Base-by-base conservation (phyloP, 2,113 vertebrate species). In the Melanerpes formicivorus region DNA sequence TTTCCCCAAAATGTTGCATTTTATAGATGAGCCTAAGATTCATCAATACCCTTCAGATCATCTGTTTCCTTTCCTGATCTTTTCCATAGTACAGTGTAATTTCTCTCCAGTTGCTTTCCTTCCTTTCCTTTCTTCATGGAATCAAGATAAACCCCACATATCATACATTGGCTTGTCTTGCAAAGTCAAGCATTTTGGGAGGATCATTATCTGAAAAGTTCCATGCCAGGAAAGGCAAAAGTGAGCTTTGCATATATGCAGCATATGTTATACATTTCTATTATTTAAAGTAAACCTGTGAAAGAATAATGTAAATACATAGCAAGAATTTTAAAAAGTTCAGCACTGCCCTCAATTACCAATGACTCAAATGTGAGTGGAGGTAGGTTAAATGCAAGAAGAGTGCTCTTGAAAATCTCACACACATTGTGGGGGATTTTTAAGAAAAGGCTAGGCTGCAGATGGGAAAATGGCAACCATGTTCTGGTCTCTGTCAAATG, bases 271-370 rank as follows among this genome's bases (percentile, higher is more conserved):
- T 63, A 87, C 29, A n/a, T 0, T 0, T n/a, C 80, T 90, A 71
- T 91, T 94, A 82, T 66, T 89, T 85, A 82, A 94, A 90, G 26
- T 90, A 93, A 94, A 88, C 56, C 65, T 54, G 14, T 64, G 87
- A 83, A 87, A 92, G 88, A 94, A 32, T 74, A 84, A 84, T 90
- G 42, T 93, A 95, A 95, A 94, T 77, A 89, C 18, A 58, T 22
- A n/a, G 37, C 37, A 87, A 85, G 65, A 91, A 75, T 92, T 91
- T 93, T 87, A 59, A 95, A 94, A 92, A 56, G 75, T 75, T 93
- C 75, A 60, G 19, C 19, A 25, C 37, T 50, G 26, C 40, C 32
- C 22, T 80, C 29, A 78, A 9, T 82, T 94, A 54, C 56, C 48
- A 75, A 42, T 74, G 78, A 80, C 72, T 85, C 32, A 82, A 67